A percentile compares a stretch with the other conserved stretches of the same genome.
Conservation (phyloP, 1,140 invertebrate genomes). For the Brachionus manjavacas region DNA sequence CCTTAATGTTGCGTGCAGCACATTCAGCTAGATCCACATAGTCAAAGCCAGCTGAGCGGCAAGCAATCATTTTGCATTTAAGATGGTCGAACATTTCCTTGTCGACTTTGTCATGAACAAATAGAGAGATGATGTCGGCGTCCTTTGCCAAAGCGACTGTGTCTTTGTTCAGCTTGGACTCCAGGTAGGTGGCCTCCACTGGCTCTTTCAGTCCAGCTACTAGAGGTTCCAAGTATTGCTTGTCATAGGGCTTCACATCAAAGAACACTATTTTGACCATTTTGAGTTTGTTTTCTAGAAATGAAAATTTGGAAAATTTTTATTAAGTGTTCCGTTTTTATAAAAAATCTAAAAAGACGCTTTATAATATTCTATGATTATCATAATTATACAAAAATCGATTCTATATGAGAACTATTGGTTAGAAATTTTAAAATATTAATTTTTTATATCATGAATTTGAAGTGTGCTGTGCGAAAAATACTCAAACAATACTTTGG, state of each 20-base stretch:
- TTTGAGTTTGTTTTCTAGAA: neutral
- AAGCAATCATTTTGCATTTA: constrained; percentile 21
- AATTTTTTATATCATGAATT: neutral
- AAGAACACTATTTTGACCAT: constrained; percentile 36
- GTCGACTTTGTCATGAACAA: constrained; percentile 35
- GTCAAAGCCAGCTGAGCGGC: constrained; percentile 34
- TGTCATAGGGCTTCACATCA: constrained; percentile 34
- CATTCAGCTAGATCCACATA: constrained; percentile 21
- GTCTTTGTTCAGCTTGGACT: neutral
- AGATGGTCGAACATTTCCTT: constrained; percentile 14
- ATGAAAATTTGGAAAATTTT: neutral
- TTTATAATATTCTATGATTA: neutral
- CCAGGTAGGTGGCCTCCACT: neutral
- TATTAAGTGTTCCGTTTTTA: neutral
- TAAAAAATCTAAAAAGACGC: neutral
- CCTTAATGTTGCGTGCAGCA: neutral
- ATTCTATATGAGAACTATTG: neutral
- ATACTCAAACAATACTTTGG: neutral
- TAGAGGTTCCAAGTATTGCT: neutral
- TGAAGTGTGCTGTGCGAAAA: neutral
- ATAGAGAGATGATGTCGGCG: constrained; percentile 1
- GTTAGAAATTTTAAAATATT: neutral
- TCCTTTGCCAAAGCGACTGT: constrained; percentile 5
- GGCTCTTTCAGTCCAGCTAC: neutral
- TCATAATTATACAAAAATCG: neutral